Base-by-base conservation (phyloP, 2,113 vertebrate genomes). In the Triplophysa siluroides region DNA sequence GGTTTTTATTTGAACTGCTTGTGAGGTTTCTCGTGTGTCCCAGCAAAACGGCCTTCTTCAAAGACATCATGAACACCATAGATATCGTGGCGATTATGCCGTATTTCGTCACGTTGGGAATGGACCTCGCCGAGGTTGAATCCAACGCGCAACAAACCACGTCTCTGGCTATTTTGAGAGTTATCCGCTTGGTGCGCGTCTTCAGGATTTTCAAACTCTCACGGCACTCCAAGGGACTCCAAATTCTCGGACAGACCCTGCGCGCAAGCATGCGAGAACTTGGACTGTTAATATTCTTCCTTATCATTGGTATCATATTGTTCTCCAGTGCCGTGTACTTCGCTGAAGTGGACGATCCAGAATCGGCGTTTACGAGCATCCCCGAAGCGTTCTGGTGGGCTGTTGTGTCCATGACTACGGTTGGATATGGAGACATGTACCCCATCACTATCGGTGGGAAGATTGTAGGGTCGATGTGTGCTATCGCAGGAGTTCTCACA, bases 361-460 rank as follows among this genome's bases (percentile, higher is more conserved):
- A 96, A 0, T 93, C 97, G 0, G 88, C 88, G 24, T 98, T 98
- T 80, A 90, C 94, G 23, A 99, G 97, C 78, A 98, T 99, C 87
- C 97, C 97, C 0, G 95, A 96, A 61, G 95, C 97, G 1, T 99
- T 99, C 70, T 99, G 97, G 97, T 99, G 97, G 97, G 97, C 97
- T 0, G 96, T 99, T 84, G 97, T 99, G 14, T 94, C 97, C 16
- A 99, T 99, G 97, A 99, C 97, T 74, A 99, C 97, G 0, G 97
- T 99, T 23, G 97, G 97, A 12, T 99, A 98, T 5, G 97, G 97
- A 38, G 97, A 99, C 86, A 99, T 98, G 96, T 95, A 91, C 69
- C 97, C 96, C 19, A 92, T 96, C 87, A 98, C 96, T 0, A 93
- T 98, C 1, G 94, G 96, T 0, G 97, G 97, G 62, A 99, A 98